phyloP scores from a whole-genome alignment of 2,797 vertebrate species.

The Anguilla megastoma region DNA sequence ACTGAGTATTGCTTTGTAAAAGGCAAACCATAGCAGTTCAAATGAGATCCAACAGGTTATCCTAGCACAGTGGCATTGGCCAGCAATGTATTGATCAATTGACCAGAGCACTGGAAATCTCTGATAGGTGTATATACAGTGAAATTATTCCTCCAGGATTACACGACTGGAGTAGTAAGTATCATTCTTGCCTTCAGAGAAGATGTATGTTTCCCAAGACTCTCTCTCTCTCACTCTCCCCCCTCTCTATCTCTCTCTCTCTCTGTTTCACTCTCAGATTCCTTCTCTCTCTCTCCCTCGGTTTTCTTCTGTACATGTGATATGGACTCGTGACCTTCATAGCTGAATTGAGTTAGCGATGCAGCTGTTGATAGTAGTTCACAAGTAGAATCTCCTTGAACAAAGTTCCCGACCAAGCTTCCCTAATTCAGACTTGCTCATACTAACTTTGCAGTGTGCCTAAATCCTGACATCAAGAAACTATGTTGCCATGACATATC shows the following conservation, averaged over 20 bases:
- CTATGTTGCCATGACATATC: not conserved
- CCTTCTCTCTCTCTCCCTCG: constrained; percentile 32
- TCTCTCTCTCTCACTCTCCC: constrained; percentile 19
- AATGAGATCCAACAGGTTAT: not conserved
- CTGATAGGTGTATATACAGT: not conserved
- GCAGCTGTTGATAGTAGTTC: constrained; percentile 42
- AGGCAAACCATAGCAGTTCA: not conserved
- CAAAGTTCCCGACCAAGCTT: not conserved
- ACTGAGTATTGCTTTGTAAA: not conserved
- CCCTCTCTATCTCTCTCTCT: constrained; percentile 21
- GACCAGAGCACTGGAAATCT: not conserved
- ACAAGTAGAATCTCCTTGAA: not conserved
- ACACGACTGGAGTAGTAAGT: not conserved
- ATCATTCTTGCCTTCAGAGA: not conserved
- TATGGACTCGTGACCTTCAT: constrained; percentile 65
- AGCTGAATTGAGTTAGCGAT: constrained; percentile 69
- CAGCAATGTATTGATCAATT: not conserved
- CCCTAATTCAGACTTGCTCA: not conserved
- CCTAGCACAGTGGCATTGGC: not conserved
- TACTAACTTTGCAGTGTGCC: not conserved
- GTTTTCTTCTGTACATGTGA: constrained; percentile 64
- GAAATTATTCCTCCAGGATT: not conserved
- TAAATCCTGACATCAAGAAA: not conserved
- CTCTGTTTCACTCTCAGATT: not conserved
- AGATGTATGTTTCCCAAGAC: not conserved